These are phyloP conservation scores for Heliconius himera DNA, from an alignment of 1,140 invertebrate species.

Conservation along the genomic window DNA sequence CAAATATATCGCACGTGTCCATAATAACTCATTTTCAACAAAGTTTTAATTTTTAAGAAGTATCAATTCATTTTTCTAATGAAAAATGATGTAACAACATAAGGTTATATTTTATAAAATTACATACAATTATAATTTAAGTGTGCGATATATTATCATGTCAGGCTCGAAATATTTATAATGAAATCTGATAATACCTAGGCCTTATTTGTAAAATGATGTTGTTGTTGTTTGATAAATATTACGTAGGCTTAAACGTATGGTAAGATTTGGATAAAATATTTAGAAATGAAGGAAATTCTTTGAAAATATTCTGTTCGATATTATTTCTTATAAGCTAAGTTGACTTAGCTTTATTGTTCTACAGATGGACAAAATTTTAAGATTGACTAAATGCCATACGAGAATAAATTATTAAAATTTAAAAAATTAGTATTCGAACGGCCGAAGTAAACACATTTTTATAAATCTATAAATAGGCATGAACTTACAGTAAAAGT, in stretches of 20 bases:
- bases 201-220: slow-evolving; percentile 54
- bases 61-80: background rate
- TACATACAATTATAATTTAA: background rate
- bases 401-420: background rate
- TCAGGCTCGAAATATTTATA: slow-evolving; percentile 9
- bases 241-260: slow-evolving; percentile 32
- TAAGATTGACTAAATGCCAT: background rate
- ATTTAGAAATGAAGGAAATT: background rate
- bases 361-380: background rate
- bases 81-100: background rate
- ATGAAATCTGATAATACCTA: slow-evolving; percentile 19
- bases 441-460: background rate
- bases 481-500: background rate
- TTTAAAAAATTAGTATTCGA: background rate
- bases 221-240: slow-evolving; percentile 60
- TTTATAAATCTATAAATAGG: background rate
- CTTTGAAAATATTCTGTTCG: background rate
- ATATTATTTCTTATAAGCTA: background rate
- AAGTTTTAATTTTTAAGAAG: too few species aligned
- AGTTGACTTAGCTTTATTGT: background rate
- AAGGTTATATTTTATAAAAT: background rate
- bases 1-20: background rate
- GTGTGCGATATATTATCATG: background rate
- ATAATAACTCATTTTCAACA: background rate
- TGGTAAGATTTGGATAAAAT: slow-evolving; percentile 42